Base-by-base conservation (phyloP, 2,888 invertebrate species). In the Brachyptera risi region DNA sequence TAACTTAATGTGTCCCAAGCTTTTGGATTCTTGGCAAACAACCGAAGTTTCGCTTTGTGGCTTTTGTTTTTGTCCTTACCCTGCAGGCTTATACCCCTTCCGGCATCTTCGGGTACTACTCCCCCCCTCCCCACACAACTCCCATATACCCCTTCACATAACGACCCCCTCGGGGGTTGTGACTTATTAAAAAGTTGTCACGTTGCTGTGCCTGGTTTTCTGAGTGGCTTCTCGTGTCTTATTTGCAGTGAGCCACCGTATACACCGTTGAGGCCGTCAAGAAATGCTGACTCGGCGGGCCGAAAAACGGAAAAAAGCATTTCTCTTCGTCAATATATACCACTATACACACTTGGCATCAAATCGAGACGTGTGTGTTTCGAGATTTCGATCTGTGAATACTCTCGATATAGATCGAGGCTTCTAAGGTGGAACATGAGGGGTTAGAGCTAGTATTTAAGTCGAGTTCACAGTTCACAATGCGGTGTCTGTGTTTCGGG, bases 131-230 rank as follows among this genome's bases (percentile, higher is more conserved):
- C 17, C 27, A 4, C 24, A 17, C 27, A 15, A 5, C 44, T 11
- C 19, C 44, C 17, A 17, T 21, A 15, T 19, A 17, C 15, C 40
- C 44, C 15, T 11, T 15, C 50, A n/a, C 3, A 15, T 60, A 63
- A 63, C 63, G 60, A 63, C 63, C 42, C 63, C 60, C 63, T 15
- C 4, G 63, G 40, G 63, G 63, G 31, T 54, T 50, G 56, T 50
- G 56, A 63, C 62, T 63, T 63, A 63, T 63, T 60, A 63, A 63
- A 63, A 63, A 63, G 63, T 60, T 63, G 63, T 63, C 63, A 63
- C 63, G 63, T 60, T 59, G 57, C 44, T n/a, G 51, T 31, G n/a
- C 47, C 54, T 23, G 37, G 24, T n/a, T n/a, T n/a, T n/a, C n/a
- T 54, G 62, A 62, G 62, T 62, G 59, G 58, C 59, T 62, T 62